These are phyloP conservation scores for Sebastes iracundus DNA, from an alignment of 2,797 vertebrate genomes.

Conservation along the genomic window DNA sequence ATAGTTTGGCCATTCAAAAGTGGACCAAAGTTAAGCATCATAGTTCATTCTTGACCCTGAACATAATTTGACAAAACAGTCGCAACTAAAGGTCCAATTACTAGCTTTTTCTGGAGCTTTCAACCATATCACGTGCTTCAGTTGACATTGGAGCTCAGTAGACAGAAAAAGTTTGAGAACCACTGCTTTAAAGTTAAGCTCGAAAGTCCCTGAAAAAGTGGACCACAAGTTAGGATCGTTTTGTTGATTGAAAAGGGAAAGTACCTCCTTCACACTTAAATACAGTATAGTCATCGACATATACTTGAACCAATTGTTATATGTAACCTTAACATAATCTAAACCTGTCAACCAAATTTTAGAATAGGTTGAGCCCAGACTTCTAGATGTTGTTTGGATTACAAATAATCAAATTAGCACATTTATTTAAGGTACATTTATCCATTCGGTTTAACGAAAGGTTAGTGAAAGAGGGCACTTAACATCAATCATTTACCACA, in stretches of 20 bases:
- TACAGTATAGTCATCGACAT: background rate
- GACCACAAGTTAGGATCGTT: background rate
- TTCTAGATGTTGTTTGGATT: background rate
- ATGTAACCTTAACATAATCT: rapidly evolving
- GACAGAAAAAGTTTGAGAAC: too few relatives aligned
- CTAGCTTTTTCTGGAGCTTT: background rate
- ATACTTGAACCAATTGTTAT: background rate
- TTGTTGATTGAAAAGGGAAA: background rate
- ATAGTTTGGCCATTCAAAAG: background rate
- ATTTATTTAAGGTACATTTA: background rate
- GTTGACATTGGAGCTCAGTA: background rate
- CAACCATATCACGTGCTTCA: background rate
- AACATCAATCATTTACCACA: background rate
- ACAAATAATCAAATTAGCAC: background rate
- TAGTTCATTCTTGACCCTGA: background rate
- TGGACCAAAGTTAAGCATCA: background rate
- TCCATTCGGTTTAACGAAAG: background rate
- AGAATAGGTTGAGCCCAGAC: background rate
- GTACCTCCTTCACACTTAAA: background rate
- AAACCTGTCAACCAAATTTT: background rate
- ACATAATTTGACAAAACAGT: rapidly evolving
- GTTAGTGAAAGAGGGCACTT: background rate
- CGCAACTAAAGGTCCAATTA: too few relatives aligned
- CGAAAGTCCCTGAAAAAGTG: background rate
- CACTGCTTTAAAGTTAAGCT: background rate